phyloP scores from a whole-genome alignment of 2,113 vertebrate species.

The Bos taurus region ARS-UCD2.0 NC_037339.1:84199001-84199500 shows the following conservation, averaged over 20 bases:
- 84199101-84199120: not conserved
- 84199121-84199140: not conserved
- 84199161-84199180: constrained; percentile 41
- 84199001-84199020: not conserved
- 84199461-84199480: not conserved
- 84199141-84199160: constrained; percentile 13
- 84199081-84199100: constrained; percentile 39
- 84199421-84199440: not conserved
- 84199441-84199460: not conserved
- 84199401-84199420: not conserved
- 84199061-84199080: not conserved
- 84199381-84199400: not conserved
- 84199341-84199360: no score
- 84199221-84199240: not conserved
- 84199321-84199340: no score
- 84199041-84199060: constrained; percentile 26
- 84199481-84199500: not conserved
- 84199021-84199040: constrained; percentile 24
- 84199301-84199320: not conserved
- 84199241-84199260: not conserved
- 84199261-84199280: not conserved
- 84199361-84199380: not conserved
- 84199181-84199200: constrained; percentile 50
- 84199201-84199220: constrained; percentile 2
- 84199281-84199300: not conserved